Percentiles rank a stretch among this genome's conserved stretches.
Evolutionary conservation across 2,888 invertebrate genomes (phyloP).

Genomic region (Drosophila hamatofila): DNA sequence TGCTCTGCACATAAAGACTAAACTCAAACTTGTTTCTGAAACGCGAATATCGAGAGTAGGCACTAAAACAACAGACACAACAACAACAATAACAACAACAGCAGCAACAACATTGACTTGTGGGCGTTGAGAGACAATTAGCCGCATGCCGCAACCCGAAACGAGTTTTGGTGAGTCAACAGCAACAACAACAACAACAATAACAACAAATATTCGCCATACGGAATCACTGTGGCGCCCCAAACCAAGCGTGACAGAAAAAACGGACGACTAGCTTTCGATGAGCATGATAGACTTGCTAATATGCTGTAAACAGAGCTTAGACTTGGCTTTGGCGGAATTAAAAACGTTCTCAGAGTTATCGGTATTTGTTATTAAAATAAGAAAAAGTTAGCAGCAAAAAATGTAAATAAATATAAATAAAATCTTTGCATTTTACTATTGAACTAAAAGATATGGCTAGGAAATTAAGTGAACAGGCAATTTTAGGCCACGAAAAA

Average conservation of each 20-base stretch:
- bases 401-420: no score
- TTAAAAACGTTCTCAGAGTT: no score
- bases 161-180: conserved; percentile 73
- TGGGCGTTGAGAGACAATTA: conserved; percentile 77
- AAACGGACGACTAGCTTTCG: neutral
- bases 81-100: conserved; percentile 2
- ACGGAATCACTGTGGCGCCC: conserved; percentile 34
- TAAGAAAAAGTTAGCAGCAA: no score
- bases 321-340: neutral
- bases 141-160: conserved; percentile 73
- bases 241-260: conserved; percentile 23
- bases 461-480: no score
- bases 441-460: no score
- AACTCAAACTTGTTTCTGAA: conserved; percentile 50
- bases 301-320: neutral
- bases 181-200: conserved; percentile 38
- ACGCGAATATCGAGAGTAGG: conserved; percentile 42
- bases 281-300: neutral
- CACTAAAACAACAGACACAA: conserved; percentile 16
- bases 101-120: conserved; percentile 38
- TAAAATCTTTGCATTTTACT: no score
- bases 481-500: no score
- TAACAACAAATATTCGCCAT: conserved; percentile 19
- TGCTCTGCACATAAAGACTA: conserved; percentile 49
- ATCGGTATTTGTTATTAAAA: no score